Conservation (phyloP, 2,888 invertebrate genomes). For the Stenolophus ochropezus region DNA sequence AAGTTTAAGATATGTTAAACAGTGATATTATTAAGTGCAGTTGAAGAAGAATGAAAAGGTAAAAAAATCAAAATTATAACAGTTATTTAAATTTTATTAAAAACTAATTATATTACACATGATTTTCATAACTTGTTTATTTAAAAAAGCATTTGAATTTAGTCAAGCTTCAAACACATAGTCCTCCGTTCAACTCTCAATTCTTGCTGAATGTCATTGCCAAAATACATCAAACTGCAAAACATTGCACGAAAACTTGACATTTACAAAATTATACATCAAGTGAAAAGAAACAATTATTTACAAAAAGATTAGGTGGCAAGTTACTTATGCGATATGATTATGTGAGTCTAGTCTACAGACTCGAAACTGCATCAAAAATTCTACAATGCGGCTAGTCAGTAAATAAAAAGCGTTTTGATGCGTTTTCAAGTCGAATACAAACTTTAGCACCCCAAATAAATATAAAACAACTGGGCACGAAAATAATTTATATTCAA, state of each 20-base stretch:
- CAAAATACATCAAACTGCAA: slow-evolving; percentile 40
- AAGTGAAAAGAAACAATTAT: slow-evolving; percentile 31
- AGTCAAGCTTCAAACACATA: slow-evolving; percentile 49
- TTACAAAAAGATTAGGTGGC: slow-evolving; percentile 42
- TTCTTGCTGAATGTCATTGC: slow-evolving; percentile 55
- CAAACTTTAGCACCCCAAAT: slow-evolving; percentile 23
- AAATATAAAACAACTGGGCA: slow-evolving; percentile 13
- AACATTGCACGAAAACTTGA: slow-evolving; percentile 41
- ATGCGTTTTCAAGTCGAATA: slow-evolving; percentile 3
- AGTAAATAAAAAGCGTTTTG: not conserved
- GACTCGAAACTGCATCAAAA: slow-evolving; percentile 24
- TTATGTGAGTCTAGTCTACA: slow-evolving; percentile 1
- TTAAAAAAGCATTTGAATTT: slow-evolving; percentile 53
- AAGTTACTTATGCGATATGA: slow-evolving; percentile 28
- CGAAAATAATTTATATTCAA: slow-evolving; percentile 33
- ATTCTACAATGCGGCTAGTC: not conserved
- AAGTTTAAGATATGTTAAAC: not conserved
- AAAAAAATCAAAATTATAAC: slow-evolving; percentile 30
- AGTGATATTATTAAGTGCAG: not conserved
- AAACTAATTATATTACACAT: slow-evolving; percentile 58
- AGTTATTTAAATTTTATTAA: slow-evolving; percentile 59
- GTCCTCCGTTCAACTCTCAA: slow-evolving; percentile 25
- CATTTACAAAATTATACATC: slow-evolving; percentile 42
- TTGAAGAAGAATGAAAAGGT: not conserved
- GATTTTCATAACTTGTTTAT: slow-evolving; percentile 48